These are phyloP conservation scores for Seladonia tumulorum DNA, from an alignment of 2,888 invertebrate genomes.

Conservation along the genomic window DNA sequence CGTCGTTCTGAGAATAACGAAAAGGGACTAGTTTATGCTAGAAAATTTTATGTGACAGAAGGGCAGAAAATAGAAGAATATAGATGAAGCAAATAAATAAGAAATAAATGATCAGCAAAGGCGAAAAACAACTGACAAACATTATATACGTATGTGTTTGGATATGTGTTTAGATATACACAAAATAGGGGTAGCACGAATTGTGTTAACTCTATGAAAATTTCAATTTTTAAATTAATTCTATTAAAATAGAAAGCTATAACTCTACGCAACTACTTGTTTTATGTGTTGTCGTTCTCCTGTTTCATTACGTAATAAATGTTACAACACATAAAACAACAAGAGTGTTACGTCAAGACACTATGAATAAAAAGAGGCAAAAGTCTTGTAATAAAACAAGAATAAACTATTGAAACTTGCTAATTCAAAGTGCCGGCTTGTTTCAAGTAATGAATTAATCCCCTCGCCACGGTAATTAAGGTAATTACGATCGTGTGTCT, in stretches of 20 bases:
- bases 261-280: not conserved
- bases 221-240: not conserved
- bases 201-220: not conserved
- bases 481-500: not conserved
- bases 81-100: not conserved
- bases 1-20: not conserved
- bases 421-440: not conserved
- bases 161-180: no score
- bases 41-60: not conserved
- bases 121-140: no score
- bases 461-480: not conserved
- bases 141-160: no score
- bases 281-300: no score
- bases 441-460: not conserved
- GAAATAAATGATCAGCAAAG: not conserved
- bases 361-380: not conserved
- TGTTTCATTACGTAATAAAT: no score
- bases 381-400: not conserved
- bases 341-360: not conserved
- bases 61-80: not conserved
- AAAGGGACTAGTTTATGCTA: not conserved
- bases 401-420: not conserved
- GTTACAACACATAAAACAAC: no score
- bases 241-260: not conserved
- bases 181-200: no score